Evolutionary conservation across 2,113 vertebrate genomes (phyloP).

Genomic region (Cromileptes altivelis): DNA sequence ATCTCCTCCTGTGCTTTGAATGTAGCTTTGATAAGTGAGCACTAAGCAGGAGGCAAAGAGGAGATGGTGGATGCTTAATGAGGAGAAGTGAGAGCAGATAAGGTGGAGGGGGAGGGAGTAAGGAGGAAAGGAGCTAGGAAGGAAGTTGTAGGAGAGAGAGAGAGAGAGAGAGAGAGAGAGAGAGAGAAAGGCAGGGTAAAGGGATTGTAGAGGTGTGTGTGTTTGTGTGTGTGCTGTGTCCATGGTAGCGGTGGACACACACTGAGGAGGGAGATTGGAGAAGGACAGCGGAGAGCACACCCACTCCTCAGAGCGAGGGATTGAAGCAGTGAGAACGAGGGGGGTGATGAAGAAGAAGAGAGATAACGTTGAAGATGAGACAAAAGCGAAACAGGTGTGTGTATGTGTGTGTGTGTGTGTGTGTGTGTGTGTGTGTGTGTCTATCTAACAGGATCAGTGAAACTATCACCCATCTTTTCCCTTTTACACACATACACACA

Average conservation of each 20-base stretch:
- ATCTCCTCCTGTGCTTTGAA: slow-evolving; percentile 64
- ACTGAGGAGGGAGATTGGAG: slow-evolving; percentile 83
- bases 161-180: slow-evolving; percentile 5
- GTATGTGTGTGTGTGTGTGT: slow-evolving; percentile 30
- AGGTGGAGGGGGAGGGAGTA: slow-evolving; percentile 19
- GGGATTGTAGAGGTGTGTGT: slow-evolving; percentile 19
- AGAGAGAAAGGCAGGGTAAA: background rate
- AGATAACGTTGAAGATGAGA: slow-evolving; percentile 62
- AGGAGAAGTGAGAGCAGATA: slow-evolving; percentile 56
- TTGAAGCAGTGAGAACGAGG: slow-evolving; percentile 58
- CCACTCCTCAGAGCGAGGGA: slow-evolving; percentile 54
- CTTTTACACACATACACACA: slow-evolving; percentile 43
- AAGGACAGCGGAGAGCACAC: slow-evolving; percentile 79
- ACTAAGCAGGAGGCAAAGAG: slow-evolving; percentile 60
- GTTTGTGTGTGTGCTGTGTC: slow-evolving; percentile 66
- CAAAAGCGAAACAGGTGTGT: slow-evolving; percentile 53
- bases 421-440: slow-evolving; percentile 19
- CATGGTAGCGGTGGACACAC: slow-evolving; percentile 79
- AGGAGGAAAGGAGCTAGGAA: slow-evolving; percentile 17
- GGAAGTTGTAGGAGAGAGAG: slow-evolving; percentile 13
- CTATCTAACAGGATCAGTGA: slow-evolving; percentile 47
- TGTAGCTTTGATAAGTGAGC: slow-evolving; percentile 61
- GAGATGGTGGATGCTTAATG: slow-evolving; percentile 50
- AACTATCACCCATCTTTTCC: slow-evolving; percentile 58
- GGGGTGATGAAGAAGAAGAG: slow-evolving; percentile 65